These are phyloP conservation scores for Chromobotia macracanthus DNA, from an alignment of 2,797 vertebrate genomes.

Conservation along the genomic window DNA sequence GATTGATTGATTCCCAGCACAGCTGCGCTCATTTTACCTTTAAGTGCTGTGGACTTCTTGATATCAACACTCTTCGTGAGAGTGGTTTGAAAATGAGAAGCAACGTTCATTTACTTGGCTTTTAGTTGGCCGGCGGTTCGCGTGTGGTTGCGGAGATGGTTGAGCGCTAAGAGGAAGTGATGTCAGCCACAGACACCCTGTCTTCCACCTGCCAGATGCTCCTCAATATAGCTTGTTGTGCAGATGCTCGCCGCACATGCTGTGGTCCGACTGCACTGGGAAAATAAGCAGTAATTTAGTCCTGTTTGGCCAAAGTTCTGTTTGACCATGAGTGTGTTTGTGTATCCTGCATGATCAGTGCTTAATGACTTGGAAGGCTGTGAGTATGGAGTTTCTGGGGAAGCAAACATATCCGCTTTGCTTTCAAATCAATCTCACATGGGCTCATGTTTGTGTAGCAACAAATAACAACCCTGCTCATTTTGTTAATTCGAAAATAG, in stretches of 20 bases:
- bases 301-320: background rate
- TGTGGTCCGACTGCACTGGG: background rate
- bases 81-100: conserved; percentile 16
- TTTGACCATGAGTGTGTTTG: conserved; percentile 12
- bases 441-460: background rate
- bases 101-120: background rate
- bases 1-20: conserved; percentile 39
- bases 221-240: background rate
- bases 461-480: conserved; percentile 20
- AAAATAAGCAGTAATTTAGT: conserved; percentile 26
- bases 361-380: background rate
- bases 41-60: conserved; percentile 26
- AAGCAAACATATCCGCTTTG: background rate
- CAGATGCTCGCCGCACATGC: background rate
- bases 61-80: background rate
- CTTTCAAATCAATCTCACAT: background rate
- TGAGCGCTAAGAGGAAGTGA: conserved; percentile 41
- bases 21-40: conserved; percentile 17
- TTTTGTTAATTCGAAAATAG: background rate
- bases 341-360: background rate
- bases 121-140: background rate
- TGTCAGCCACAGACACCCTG: conserved; percentile 9
- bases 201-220: conserved; percentile 6
- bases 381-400: background rate
- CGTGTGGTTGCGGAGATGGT: background rate